These are phyloP conservation scores for Pristis pectinata DNA, from an alignment of 2,797 vertebrate species.

Conservation along the genomic window DNA sequence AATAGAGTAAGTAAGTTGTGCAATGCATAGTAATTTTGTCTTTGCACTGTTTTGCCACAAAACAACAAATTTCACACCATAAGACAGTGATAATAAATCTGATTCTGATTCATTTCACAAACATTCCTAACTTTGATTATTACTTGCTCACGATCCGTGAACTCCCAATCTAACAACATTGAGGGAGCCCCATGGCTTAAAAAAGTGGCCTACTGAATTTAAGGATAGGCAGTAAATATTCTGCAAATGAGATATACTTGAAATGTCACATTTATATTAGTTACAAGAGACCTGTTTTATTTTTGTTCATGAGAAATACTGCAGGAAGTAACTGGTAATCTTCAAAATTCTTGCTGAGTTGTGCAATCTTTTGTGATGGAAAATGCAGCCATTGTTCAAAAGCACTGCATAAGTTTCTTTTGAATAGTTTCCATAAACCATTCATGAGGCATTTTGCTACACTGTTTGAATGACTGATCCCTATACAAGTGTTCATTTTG, in stretches of 20 bases:
- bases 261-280: background rate
- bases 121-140: background rate
- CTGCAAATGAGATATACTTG: no score
- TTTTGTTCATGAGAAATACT: background rate
- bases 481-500: background rate
- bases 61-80: no score
- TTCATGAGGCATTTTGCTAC: background rate
- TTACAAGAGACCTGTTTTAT: background rate
- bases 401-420: background rate
- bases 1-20: no score
- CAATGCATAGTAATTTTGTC: no score
- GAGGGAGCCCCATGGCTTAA: background rate
- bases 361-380: no score
- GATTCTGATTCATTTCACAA: background rate
- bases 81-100: no score
- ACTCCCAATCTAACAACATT: background rate
- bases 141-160: background rate
- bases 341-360: no score
- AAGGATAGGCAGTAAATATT: background rate
- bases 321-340: background rate
- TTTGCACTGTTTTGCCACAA: no score
- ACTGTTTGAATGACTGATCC: background rate
- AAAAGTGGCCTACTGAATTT: background rate
- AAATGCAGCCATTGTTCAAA: background rate
- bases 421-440: background rate